phyloP scores from a whole-genome alignment of 2,797 vertebrate genomes.

The Hydrocynus forskahlii region DNA sequence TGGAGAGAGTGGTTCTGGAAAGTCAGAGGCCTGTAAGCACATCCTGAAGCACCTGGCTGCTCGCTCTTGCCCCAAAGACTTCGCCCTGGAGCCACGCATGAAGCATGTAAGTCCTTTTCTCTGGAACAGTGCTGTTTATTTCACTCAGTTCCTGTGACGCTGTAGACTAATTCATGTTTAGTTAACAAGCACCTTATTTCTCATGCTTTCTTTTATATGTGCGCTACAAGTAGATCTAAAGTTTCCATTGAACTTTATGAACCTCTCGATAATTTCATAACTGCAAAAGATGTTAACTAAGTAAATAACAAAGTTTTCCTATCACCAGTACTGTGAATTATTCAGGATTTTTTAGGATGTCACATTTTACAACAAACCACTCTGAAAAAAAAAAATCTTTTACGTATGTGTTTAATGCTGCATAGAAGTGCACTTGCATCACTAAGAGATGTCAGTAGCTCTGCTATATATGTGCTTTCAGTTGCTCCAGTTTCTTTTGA shows the following conservation, averaged over 20 bases:
- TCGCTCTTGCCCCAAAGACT: constrained; percentile 80
- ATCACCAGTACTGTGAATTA: too few relatives aligned
- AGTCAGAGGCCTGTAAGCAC: constrained; percentile 90
- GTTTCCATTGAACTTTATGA: too few relatives aligned
- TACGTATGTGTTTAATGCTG: not conserved
- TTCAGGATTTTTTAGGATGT: too few relatives aligned
- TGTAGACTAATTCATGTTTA: not conserved
- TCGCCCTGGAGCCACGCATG: constrained; percentile 83
- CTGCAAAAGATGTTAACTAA: too few relatives aligned
- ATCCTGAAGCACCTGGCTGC: constrained; percentile 87
- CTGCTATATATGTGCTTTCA: not conserved
- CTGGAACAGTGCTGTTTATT: not conserved
- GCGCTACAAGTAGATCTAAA: not conserved
- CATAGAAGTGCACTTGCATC: not conserved
- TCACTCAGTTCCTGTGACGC: not conserved
- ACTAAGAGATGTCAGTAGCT: not conserved
- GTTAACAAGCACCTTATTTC: not conserved
- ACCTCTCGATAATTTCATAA: too few relatives aligned
- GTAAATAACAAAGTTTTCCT: too few relatives aligned
- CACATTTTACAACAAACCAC: too few relatives aligned
- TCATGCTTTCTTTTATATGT: not conserved
- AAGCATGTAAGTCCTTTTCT: constrained; percentile 82
- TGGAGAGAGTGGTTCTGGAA: constrained; percentile 95
- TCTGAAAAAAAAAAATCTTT: too few relatives aligned
- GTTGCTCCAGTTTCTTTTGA: not conserved